Evolutionary conservation across 2,888 invertebrate genomes (phyloP).

Genomic region (Lottia gigantea): DNA sequence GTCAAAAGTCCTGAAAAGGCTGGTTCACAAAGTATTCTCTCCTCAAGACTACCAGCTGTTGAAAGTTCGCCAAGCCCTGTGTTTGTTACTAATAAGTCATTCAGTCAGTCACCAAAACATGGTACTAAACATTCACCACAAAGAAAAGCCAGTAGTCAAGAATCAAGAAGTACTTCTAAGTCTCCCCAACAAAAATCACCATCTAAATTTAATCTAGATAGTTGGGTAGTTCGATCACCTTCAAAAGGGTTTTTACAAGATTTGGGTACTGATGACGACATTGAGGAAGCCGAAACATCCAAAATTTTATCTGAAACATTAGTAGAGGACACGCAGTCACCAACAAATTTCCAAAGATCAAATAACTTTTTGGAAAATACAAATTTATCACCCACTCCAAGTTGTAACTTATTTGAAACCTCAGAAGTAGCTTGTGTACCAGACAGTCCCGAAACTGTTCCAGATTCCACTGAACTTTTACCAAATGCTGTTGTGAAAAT

Average conservation of each 20-base stretch:
- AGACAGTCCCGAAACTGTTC: background rate
- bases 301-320: constrained; percentile 33
- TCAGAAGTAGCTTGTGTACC: background rate
- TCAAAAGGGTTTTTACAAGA: constrained; percentile 17
- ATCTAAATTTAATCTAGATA: constrained; percentile 37
- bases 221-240: constrained; percentile 45
- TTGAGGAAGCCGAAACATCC: background rate
- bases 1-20: background rate
- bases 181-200: constrained; percentile 29
- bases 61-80: background rate
- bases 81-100: constrained; percentile 18
- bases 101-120: constrained; percentile 18
- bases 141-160: constrained; percentile 28
- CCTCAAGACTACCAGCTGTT: background rate
- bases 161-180: constrained; percentile 23
- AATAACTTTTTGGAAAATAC: background rate
- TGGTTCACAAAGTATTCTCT: background rate
- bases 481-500: background rate
- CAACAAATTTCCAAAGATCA: constrained; percentile 35
- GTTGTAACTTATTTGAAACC: background rate
- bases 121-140: constrained; percentile 24
- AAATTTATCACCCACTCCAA: background rate
- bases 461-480: background rate
- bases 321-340: constrained; percentile 59
- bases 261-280: background rate